These are phyloP conservation scores for Eristalis arbustorum DNA, from an alignment of 2,888 invertebrate genomes.

Conservation along the genomic window DNA sequence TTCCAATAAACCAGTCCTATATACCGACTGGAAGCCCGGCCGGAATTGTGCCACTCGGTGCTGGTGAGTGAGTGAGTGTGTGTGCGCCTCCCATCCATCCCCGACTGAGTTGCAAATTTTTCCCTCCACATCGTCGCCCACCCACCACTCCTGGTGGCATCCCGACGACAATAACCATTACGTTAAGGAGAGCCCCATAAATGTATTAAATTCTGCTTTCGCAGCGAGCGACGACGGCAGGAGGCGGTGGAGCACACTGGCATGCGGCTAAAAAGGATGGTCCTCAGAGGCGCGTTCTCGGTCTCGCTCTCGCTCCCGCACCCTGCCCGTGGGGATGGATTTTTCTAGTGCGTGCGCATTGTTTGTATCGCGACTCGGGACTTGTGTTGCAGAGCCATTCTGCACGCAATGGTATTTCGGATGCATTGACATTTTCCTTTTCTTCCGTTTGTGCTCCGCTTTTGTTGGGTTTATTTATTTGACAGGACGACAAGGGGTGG, in stretches of 20 bases:
- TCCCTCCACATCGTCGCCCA: neutral
- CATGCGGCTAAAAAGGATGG: conserved; percentile 37
- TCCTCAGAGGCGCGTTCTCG: neutral
- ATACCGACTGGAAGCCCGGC: conserved; percentile 72
- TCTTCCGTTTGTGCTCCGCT: neutral
- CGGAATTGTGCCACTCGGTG: conserved; percentile 62
- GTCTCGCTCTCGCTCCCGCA: neutral
- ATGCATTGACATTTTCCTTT: conserved; percentile 38
- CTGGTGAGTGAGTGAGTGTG: neutral
- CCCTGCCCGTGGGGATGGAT: conserved; percentile 2
- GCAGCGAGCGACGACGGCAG: neutral
- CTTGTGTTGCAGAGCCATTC: conserved; percentile 40
- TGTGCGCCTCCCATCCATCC: neutral
- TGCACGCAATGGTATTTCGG: conserved; percentile 56
- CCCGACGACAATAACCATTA: conserved; percentile 40
- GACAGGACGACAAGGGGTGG: neutral
- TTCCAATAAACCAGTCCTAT: conserved; percentile 79
- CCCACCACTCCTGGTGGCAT: conserved; percentile 19
- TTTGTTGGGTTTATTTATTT: conserved; percentile 18
- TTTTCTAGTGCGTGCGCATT: conserved; percentile 69
- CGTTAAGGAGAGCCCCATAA: conserved; percentile 34
- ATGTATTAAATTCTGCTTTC: conserved; percentile 31
- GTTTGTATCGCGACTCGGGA: conserved; percentile 44
- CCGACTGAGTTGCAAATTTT: conserved; percentile 8
- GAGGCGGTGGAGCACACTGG: neutral